A percentile compares a stretch with the other conserved stretches of the same genome.
phyloP scores from a whole-genome alignment of 2,797 vertebrate species.

The Liparis tanakae region DNA sequence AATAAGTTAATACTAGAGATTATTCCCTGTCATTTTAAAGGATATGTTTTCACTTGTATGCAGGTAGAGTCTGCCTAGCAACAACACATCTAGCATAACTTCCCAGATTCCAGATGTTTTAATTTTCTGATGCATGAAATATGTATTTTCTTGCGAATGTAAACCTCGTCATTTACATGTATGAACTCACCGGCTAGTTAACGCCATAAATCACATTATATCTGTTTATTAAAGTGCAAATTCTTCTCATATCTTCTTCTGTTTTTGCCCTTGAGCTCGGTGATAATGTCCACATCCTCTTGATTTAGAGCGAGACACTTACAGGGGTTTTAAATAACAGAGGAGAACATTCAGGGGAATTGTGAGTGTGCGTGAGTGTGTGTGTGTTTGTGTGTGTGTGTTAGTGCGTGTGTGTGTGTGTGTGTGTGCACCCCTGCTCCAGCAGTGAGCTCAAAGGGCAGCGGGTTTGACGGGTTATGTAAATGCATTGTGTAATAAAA shows the following conservation, averaged over 20 bases:
- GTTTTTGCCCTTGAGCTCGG: conserved; percentile 14
- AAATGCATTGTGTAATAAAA: conserved; percentile 51
- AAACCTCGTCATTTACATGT: not conserved
- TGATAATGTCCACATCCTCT: conserved; percentile 13
- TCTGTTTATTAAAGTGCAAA: conserved; percentile 24
- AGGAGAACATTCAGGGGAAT: conserved; percentile 29
- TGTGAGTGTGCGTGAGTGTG: conserved; percentile 8
- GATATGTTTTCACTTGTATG: not conserved
- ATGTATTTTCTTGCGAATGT: not conserved
- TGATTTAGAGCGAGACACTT: conserved; percentile 40
- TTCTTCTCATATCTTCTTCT: conserved; percentile 15
- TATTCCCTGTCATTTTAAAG: no score
- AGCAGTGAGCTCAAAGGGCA: conserved; percentile 52
- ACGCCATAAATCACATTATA: not conserved
- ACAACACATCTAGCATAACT: conserved; percentile 4
- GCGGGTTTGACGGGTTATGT: conserved; percentile 51
- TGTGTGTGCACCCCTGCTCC: conserved; percentile 26
- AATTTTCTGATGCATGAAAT: not conserved
- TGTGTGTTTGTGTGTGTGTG: conserved; percentile 1
- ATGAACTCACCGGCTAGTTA: not conserved
- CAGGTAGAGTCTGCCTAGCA: not conserved
- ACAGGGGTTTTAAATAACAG: conserved; percentile 39
- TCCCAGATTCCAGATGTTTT: not conserved
- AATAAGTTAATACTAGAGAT: no score
- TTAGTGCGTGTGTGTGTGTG: conserved; percentile 3